Conservation (phyloP, 1,140 invertebrate genomes). For the Drosophila watanabei region DNA sequence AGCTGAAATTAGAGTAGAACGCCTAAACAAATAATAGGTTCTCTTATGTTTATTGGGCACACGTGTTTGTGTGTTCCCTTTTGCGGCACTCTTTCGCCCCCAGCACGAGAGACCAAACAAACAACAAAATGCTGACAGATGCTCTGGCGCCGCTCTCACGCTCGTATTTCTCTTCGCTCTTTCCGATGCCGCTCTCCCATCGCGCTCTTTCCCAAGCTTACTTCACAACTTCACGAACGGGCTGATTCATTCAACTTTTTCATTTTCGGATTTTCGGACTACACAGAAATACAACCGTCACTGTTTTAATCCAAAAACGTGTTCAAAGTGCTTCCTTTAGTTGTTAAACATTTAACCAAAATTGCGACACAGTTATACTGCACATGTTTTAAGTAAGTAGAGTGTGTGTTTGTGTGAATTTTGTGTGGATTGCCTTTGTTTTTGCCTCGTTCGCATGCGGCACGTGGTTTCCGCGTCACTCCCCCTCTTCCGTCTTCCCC, state of each 20-base stretch:
- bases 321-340: constrained; percentile 22
- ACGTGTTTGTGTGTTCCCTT: constrained; percentile 35
- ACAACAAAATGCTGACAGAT: constrained; percentile 10
- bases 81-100: constrained; percentile 10
- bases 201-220: constrained; percentile 31
- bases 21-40: background rate
- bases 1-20: too few species aligned
- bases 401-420: constrained; percentile 5
- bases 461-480: constrained; percentile 48
- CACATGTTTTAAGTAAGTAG: constrained; percentile 76
- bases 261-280: constrained; percentile 68
- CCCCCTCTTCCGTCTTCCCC: background rate
- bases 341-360: constrained; percentile 26
- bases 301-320: constrained; percentile 11
- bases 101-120: constrained; percentile 21
- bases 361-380: constrained; percentile 58
- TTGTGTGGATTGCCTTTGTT: constrained; percentile 20
- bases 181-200: constrained; percentile 28
- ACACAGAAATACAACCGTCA: constrained; percentile 31
- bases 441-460: constrained; percentile 32
- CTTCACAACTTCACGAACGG: constrained; percentile 38
- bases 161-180: constrained; percentile 12
- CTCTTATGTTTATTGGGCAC: constrained; percentile 19
- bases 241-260: constrained; percentile 73
- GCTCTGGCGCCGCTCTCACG: constrained; percentile 2